These are phyloP conservation scores for Mobula hypostoma DNA, from an alignment of 2,113 vertebrate genomes.

Conservation along the genomic window DNA sequence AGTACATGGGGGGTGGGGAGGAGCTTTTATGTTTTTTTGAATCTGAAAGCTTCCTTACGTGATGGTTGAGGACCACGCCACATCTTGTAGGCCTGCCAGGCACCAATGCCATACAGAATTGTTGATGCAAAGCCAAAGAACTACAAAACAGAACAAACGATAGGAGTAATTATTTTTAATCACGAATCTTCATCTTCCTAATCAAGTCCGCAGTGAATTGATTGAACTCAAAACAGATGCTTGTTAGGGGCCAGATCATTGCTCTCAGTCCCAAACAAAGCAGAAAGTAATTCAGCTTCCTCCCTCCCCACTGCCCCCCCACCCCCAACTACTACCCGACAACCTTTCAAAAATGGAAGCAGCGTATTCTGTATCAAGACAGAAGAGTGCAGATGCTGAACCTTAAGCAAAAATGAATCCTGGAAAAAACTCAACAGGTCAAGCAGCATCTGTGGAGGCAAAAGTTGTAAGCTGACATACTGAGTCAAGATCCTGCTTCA, in stretches of 20 bases:
- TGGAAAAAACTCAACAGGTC: no score
- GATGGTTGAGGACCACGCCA: conserved; percentile 71
- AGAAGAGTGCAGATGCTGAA: no score
- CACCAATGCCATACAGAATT: conserved; percentile 70
- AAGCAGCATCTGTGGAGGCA: no score
- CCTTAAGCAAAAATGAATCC: no score
- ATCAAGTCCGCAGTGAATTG: neutral
- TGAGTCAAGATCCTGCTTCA: no score
- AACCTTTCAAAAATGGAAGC: neutral
- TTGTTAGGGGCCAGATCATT: neutral
- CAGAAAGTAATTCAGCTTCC: neutral
- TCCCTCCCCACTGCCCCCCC: no score
- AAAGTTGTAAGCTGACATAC: no score
- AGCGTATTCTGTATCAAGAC: neutral
- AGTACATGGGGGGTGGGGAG: no score
- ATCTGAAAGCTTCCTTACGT: conserved; percentile 54
- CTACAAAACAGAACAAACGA: conserved; percentile 52
- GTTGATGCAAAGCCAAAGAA: conserved; percentile 81
- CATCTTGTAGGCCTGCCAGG: conserved; percentile 83
- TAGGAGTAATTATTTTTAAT: neutral
- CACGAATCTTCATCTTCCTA: neutral
- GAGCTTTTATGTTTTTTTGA: neutral
- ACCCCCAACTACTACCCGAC: neutral
- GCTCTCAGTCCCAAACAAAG: neutral
- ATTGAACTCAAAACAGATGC: neutral